Evolutionary conservation across 2,113 vertebrate species (phyloP).

Genomic region (Petaurus breviceps): DNA sequence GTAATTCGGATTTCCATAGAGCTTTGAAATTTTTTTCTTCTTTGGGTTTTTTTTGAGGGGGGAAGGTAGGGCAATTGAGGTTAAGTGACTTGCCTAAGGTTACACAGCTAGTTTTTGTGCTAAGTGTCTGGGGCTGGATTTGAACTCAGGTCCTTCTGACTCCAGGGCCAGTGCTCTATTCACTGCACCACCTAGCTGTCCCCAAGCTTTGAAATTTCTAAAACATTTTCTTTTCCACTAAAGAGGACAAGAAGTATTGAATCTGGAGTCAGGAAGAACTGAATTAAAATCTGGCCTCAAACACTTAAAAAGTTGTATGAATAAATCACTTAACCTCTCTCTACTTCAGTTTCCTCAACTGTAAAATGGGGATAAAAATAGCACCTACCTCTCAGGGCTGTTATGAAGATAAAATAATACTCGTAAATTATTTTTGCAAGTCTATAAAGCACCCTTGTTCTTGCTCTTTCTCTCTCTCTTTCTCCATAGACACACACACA

Average conservation of each 20-base stretch:
- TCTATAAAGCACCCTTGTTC: not conserved
- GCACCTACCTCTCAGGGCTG: not conserved
- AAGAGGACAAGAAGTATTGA: not conserved
- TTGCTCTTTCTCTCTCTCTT: no score
- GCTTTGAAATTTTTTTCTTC: not conserved
- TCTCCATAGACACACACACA: no score
- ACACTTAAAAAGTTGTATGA: not conserved
- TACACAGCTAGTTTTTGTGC: no score
- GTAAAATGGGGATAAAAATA: not conserved
- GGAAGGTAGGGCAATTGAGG: no score
- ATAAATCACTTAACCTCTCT: not conserved
- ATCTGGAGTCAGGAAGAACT: not conserved
- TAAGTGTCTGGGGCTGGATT: no score
- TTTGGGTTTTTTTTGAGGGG: no score
- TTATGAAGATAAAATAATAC: not conserved
- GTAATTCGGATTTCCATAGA: not conserved
- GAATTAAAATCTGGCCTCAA: not conserved
- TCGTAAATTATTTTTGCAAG: not conserved
- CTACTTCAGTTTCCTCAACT: not conserved
- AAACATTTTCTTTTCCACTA: not conserved
- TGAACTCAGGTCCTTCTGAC: no score
- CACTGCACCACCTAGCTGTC: no score
- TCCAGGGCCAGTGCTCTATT: no score
- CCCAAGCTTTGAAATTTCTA: not conserved
- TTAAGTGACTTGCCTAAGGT: no score